Evolutionary conservation across 2,113 vertebrate genomes (phyloP).

Genomic region (Erythrolamprus reginae): DNA sequence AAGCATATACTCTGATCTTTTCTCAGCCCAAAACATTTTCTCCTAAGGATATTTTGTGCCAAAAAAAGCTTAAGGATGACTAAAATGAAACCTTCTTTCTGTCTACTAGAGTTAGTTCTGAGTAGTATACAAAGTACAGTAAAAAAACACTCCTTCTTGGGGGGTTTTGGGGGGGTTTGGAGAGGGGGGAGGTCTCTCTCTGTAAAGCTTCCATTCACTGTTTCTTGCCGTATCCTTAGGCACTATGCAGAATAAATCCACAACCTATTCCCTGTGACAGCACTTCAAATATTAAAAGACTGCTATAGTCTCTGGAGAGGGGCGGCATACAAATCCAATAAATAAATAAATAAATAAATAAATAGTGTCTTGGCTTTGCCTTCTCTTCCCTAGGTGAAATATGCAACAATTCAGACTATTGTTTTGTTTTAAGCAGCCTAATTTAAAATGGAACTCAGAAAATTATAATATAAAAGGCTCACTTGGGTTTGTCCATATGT

Average conservation of each 20-base stretch:
- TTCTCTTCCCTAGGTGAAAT: background rate
- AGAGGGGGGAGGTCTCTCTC: background rate
- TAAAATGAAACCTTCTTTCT: too few relatives aligned
- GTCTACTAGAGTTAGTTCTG: too few relatives aligned
- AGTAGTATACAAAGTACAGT: background rate
- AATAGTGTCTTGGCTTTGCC: background rate
- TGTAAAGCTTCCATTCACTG: background rate
- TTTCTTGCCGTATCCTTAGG: background rate
- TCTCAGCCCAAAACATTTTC: too few relatives aligned
- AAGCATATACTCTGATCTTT: background rate
- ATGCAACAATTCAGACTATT: background rate
- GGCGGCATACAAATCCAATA: too few relatives aligned
- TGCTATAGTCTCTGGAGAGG: too few relatives aligned
- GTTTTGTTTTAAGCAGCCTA: background rate
- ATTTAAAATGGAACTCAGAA: background rate
- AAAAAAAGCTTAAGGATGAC: too few relatives aligned
- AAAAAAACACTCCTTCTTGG: background rate
- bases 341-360: too few relatives aligned
- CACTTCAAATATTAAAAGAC: background rate
- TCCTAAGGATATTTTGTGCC: too few relatives aligned
- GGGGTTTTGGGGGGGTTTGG: background rate
- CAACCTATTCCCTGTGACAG: background rate
- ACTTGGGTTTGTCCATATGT: slow-evolving; percentile 86
- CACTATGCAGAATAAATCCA: background rate
- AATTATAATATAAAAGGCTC: background rate